Percentiles rank a stretch among this genome's conserved stretches.
Evolutionary conservation across 2,888 invertebrate genomes (phyloP).

Genomic region (Strigamia crassipes): DNA sequence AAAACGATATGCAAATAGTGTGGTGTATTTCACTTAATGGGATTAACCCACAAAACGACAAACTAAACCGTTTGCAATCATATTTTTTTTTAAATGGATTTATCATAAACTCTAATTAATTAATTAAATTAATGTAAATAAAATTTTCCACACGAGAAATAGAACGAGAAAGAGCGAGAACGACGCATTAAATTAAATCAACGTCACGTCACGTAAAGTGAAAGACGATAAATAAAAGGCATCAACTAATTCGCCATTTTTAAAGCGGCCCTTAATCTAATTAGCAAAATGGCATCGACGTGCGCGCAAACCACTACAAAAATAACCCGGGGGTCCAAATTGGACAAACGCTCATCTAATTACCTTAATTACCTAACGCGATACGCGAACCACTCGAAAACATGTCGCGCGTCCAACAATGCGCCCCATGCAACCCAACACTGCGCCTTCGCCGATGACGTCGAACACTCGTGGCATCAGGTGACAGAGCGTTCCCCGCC

Average conservation of each 20-base stretch:
- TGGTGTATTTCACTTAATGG: neutral
- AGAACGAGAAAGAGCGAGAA: neutral
- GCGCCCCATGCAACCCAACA: neutral
- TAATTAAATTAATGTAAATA: too few relatives aligned
- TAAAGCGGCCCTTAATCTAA: neutral
- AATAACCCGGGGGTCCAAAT: conserved; percentile 33
- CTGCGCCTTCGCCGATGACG: conserved; percentile 22
- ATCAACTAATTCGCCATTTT: neutral
- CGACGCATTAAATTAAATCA: neutral
- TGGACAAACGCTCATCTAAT: conserved; percentile 24
- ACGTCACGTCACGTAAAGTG: neutral
- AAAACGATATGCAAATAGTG: neutral
- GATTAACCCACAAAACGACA: neutral
- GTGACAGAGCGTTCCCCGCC: conserved; percentile 33
- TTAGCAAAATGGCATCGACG: conserved; percentile 7
- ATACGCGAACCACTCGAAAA: conserved; percentile 25
- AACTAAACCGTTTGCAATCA: too few relatives aligned
- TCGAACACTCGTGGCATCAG: conserved; percentile 27
- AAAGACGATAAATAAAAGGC: neutral
- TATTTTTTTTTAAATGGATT: too few relatives aligned
- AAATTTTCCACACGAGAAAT: too few relatives aligned
- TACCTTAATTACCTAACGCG: neutral
- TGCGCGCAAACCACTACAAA: neutral
- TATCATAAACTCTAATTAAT: too few relatives aligned
- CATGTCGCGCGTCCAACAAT: conserved; percentile 16